A percentile compares a stretch with the other conserved stretches of the same genome.
Evolutionary conservation across 2,888 invertebrate genomes (phyloP).

Genomic region (Cheilosia variabilis): DNA sequence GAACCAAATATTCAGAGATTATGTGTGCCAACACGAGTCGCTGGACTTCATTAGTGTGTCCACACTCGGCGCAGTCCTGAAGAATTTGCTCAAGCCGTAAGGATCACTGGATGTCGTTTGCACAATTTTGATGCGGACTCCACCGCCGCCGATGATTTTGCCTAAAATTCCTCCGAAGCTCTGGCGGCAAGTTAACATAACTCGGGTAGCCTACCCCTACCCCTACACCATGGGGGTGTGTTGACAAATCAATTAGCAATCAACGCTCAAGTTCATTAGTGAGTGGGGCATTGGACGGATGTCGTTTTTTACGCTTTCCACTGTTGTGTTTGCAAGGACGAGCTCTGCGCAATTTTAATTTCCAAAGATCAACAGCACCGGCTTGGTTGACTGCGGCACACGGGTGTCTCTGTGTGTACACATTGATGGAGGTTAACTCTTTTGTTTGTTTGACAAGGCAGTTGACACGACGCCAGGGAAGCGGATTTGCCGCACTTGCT

Average conservation of each 20-base stretch:
- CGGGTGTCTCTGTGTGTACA: background rate
- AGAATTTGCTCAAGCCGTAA: slow-evolving; percentile 58
- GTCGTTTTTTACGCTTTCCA: slow-evolving; percentile 3
- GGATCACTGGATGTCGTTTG: slow-evolving; percentile 64
- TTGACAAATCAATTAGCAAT: slow-evolving; percentile 75
- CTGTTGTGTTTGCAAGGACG: slow-evolving; percentile 18
- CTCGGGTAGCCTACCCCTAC: slow-evolving; percentile 20
- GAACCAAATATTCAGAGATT: slow-evolving; percentile 70
- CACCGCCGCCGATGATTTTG: background rate
- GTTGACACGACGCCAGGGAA: slow-evolving; percentile 13
- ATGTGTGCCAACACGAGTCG: slow-evolving; percentile 72
- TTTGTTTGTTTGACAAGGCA: slow-evolving; percentile 66
- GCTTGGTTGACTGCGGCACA: slow-evolving; percentile 9
- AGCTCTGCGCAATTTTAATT: slow-evolving; percentile 61
- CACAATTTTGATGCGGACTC: slow-evolving; percentile 66
- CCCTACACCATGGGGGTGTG: slow-evolving; percentile 32
- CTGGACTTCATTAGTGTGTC: slow-evolving; percentile 67
- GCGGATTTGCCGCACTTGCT: slow-evolving; percentile 34
- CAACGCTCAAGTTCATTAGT: slow-evolving; percentile 72
- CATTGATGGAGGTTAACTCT: slow-evolving; percentile 73
- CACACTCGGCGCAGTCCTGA: slow-evolving; percentile 5
- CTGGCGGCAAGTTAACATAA: slow-evolving; percentile 59
- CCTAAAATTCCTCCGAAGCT: slow-evolving; percentile 17
- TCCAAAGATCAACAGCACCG: slow-evolving; percentile 69
- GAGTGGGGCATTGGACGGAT: slow-evolving; percentile 33